Base-by-base conservation (phyloP, 2,113 vertebrate genomes). In the Synodontis membranacea region DNA sequence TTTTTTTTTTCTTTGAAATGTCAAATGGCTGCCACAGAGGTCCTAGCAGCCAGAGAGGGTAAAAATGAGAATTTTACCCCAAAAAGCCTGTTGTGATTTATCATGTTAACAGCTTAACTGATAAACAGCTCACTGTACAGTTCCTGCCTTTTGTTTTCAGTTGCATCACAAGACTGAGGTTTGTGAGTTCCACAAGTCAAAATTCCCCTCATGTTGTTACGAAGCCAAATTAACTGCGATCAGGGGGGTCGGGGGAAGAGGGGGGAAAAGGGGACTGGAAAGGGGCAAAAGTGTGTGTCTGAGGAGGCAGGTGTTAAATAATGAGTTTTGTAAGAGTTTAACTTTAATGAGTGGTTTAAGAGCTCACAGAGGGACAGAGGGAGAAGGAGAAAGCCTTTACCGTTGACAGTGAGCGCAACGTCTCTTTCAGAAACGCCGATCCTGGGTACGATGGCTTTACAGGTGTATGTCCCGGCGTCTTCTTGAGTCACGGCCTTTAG, bases 371-470 rank as follows among this genome's bases (percentile, higher is more conserved):
- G 12, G 11, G 86, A 56, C 42, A 58, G 58, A 56, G 37, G 5
- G 25, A 62, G 86, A 62, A 37, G 50, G 48, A 48, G 21, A 56
- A 17, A 58, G 14, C 0, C 31, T 94, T 93, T 90, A 97, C 97
- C 97, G 1, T 97, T 97, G 84, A 98, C 97, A 0, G 95, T 97
- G 42, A 98, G 89, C 12, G 94, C 93, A n/a, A 96, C 97, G 48
- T 97, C 96, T 62, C 95, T 94, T 42, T 95, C 93, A 0, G 95
- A 95, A 4, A 96, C 96, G 19, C 96, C 96, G 1, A 94, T 95
- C 19, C 95, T 94, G 0, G 95, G 94, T 28, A 92, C 95, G 81
- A 96, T 97, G 72, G 97, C 97, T 91, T 96, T 96, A 93, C 97
- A 98, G 83, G 95, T 94, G 60, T 97, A 98, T 6, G 93, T 93